Conservation (phyloP, 2,113 vertebrate genomes). For the Carettochelys insculpta region DNA sequence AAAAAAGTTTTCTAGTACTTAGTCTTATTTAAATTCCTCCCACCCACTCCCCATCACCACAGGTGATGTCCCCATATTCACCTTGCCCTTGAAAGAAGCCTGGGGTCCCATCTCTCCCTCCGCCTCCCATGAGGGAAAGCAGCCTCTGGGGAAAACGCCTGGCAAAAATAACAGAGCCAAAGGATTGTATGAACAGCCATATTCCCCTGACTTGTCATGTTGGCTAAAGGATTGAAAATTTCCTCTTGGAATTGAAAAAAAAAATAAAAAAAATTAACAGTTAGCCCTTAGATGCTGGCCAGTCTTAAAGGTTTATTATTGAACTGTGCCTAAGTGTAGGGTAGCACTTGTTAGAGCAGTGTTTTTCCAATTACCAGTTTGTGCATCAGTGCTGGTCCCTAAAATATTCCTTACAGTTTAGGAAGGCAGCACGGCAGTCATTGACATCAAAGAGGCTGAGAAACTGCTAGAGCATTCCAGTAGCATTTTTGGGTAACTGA, state of each 20-base stretch:
- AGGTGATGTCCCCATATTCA: slow-evolving; percentile 80
- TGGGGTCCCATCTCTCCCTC: slow-evolving; percentile 80
- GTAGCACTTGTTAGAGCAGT: slow-evolving; percentile 14
- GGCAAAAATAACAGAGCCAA: slow-evolving; percentile 81
- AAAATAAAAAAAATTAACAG: slow-evolving; percentile 20
- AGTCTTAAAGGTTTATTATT: slow-evolving; percentile 49
- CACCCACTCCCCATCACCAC: slow-evolving; percentile 79
- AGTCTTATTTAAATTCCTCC: slow-evolving; percentile 75
- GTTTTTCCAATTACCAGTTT: background rate
- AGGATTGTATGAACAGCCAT: slow-evolving; percentile 80
- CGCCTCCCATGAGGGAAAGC: slow-evolving; percentile 80
- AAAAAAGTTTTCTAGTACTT: slow-evolving; percentile 72
- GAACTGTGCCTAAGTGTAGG: slow-evolving; percentile 38
- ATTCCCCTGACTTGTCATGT: slow-evolving; percentile 77
- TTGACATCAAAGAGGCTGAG: background rate
- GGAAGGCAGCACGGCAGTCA: background rate
- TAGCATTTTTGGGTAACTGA: background rate
- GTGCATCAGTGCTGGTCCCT: background rate
- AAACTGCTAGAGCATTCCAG: background rate
- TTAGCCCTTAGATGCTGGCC: slow-evolving; percentile 55
- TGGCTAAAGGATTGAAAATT: slow-evolving; percentile 71
- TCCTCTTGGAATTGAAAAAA: slow-evolving; percentile 61
- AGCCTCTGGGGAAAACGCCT: slow-evolving; percentile 79
- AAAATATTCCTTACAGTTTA: background rate
- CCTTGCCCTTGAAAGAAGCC: slow-evolving; percentile 80